phyloP scores from a whole-genome alignment of 2,888 invertebrate genomes.

The Ophioninae sp. region DNA sequence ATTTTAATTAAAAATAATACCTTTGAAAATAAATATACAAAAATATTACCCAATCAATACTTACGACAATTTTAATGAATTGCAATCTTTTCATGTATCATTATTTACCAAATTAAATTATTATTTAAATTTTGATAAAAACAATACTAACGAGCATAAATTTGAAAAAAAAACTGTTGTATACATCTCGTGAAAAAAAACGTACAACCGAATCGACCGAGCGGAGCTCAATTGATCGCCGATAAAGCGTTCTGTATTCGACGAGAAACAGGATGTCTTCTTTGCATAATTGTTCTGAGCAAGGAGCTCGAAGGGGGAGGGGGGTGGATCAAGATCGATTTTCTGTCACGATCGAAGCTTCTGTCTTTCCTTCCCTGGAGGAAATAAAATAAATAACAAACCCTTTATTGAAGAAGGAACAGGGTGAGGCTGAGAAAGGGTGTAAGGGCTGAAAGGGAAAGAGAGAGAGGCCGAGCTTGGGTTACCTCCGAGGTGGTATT shows the following conservation, averaged over 20 bases:
- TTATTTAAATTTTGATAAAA: too few relatives aligned
- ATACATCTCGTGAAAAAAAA: background rate
- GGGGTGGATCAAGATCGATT: too few relatives aligned
- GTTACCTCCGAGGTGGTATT: conserved; percentile 62
- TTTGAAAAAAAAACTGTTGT: too few relatives aligned
- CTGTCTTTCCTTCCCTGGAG: conserved; percentile 49
- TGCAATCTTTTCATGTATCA: too few relatives aligned
- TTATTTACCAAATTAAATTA: too few relatives aligned
- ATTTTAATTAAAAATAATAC: too few relatives aligned
- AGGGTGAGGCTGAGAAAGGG: conserved; percentile 18
- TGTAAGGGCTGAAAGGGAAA: background rate
- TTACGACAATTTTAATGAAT: too few relatives aligned
- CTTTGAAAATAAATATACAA: too few relatives aligned
- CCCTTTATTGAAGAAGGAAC: conserved; percentile 35
- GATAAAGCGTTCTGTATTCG: background rate
- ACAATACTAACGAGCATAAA: too few relatives aligned
- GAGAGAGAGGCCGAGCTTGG: background rate
- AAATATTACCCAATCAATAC: too few relatives aligned
- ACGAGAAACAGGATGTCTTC: conserved; percentile 1
- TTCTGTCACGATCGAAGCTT: too few relatives aligned
- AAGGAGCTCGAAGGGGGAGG: background rate
- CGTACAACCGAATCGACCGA: background rate
- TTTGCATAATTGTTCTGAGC: background rate
- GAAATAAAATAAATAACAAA: conserved; percentile 40
- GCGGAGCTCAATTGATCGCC: background rate